phyloP scores from a whole-genome alignment of 2,888 invertebrate species.

The Andrena dorsata region DNA sequence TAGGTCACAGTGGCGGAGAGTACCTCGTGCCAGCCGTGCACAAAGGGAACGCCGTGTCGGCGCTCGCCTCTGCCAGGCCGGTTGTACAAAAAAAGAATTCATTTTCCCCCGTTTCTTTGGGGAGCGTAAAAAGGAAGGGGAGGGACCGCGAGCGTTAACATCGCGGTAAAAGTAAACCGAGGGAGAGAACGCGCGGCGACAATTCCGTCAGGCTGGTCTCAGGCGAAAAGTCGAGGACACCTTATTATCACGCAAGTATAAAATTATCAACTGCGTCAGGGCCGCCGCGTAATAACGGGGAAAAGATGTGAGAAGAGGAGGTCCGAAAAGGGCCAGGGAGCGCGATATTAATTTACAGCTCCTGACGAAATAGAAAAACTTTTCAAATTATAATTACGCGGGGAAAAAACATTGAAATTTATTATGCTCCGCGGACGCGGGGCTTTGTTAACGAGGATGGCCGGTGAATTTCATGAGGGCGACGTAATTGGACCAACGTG shows the following conservation, averaged over 20 bases:
- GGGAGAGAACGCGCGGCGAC: not conserved
- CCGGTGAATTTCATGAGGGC: conserved; percentile 62
- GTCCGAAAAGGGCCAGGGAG: not conserved
- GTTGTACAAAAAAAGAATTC: conserved; percentile 13
- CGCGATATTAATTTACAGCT: conserved; percentile 58
- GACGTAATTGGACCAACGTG: conserved; percentile 69
- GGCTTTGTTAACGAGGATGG: conserved; percentile 67
- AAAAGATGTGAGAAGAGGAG: not conserved
- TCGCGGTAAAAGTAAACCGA: conserved; percentile 6
- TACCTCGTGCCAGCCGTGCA: not conserved
- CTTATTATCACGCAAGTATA: conserved; percentile 20
- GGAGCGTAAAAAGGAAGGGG: not conserved
- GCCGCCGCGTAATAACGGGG: conserved; percentile 13
- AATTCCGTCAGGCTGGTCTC: not conserved
- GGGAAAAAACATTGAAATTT: conserved; percentile 66
- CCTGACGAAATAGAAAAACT: conserved; percentile 63
- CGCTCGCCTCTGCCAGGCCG: not conserved
- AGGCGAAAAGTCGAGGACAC: conserved; percentile 23
- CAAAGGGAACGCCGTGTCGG: not conserved
- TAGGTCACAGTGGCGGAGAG: conserved; percentile 22
- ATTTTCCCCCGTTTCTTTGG: not conserved
- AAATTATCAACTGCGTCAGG: conserved; percentile 32
- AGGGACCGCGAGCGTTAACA: not conserved
- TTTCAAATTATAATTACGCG: conserved; percentile 64
- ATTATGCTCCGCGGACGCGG: conserved; percentile 63